Base-by-base conservation (phyloP, 1,140 invertebrate genomes). In the Caerostris darwini region DNA sequence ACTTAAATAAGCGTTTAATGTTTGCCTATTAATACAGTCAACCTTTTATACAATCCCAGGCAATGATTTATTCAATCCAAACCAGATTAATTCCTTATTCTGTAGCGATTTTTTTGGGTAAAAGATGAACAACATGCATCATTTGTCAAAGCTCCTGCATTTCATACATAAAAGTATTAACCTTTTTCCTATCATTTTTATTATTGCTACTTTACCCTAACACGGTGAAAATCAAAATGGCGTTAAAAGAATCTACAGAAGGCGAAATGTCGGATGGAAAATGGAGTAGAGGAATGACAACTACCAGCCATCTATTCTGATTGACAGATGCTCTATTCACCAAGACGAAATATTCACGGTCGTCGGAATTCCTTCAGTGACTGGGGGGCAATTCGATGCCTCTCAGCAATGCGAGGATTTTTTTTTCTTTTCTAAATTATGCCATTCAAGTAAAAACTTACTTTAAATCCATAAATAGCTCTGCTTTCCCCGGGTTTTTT, bases 261-360 rank as follows among this genome's bases (percentile, higher is more conserved):
- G 71, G n/a, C 6, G 82, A 58, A 14, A 56, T 3, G 82, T 5
- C 54, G 17, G 82, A 58, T 83, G 82, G 57, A 83, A 83, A 83
- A 83, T 83, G 82, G 82, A 12, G 56, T 53, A 83, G 54, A 57
- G 54, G 56, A 57, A 56, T 83, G 82, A 83, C 82, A 83, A 83
- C 82, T 57, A 58, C 82, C 82, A 83, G 53, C 82, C 57, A 83
- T 57, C 71, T 77, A 58, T 58, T 19, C 82, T 83, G 82, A 83
- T 83, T 83, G 82, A 83, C 82, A 83, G 82, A 83, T n/a, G 82
- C 56, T 83, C 82, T 58, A 83, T 58, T 83, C 82, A 83, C 17
- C 53, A 83, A 54, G n/a, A 83, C 82, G 7, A 14, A 58, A 83
- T 77, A 83, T 83, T 83, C 82, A 83, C 17, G 82, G 82, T 83